phyloP scores from a whole-genome alignment of 2,113 vertebrate genomes.

The Tinamus guttatus region DNA sequence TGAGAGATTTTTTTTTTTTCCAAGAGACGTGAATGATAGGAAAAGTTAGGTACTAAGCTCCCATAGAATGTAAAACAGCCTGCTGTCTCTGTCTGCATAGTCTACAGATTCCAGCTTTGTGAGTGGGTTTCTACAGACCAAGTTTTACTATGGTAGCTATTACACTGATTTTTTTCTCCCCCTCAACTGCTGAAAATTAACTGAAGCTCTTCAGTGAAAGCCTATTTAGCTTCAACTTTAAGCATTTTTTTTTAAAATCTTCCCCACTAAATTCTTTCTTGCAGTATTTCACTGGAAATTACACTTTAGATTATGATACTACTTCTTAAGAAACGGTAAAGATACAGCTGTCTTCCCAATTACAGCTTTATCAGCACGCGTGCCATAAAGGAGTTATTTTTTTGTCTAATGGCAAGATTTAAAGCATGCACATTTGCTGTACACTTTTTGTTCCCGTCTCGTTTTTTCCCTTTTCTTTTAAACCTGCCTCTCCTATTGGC shows the following conservation, averaged over 20 bases:
- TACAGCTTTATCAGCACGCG: slow-evolving; percentile 40
- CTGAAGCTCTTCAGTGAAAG: not conserved
- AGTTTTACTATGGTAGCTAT: slow-evolving; percentile 16
- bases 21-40: not conserved
- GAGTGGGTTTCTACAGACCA: not conserved
- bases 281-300: slow-evolving; percentile 49
- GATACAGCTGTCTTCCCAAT: slow-evolving; percentile 53
- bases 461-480: slow-evolving; percentile 34
- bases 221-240: not conserved
- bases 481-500: slow-evolving; percentile 62
- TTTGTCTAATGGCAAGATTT: slow-evolving; percentile 40
- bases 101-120: accelerated
- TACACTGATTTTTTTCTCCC: not conserved
- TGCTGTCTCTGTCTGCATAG: not conserved
- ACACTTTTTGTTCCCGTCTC: slow-evolving; percentile 7
- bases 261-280: slow-evolving; percentile 50
- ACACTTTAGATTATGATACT: slow-evolving; percentile 27
- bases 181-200: slow-evolving; percentile 8
- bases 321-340: slow-evolving; percentile 33
- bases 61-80: not conserved
- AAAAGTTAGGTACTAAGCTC: not conserved
- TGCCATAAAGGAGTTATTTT: slow-evolving; percentile 13
- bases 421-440: slow-evolving; percentile 3
- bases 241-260: not conserved
- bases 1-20: not conserved